A percentile compares a stretch with the other conserved stretches of the same genome.
Evolutionary conservation across 2,888 invertebrate genomes (phyloP).

Genomic region (Nephrocerus scutellatus): DNA sequence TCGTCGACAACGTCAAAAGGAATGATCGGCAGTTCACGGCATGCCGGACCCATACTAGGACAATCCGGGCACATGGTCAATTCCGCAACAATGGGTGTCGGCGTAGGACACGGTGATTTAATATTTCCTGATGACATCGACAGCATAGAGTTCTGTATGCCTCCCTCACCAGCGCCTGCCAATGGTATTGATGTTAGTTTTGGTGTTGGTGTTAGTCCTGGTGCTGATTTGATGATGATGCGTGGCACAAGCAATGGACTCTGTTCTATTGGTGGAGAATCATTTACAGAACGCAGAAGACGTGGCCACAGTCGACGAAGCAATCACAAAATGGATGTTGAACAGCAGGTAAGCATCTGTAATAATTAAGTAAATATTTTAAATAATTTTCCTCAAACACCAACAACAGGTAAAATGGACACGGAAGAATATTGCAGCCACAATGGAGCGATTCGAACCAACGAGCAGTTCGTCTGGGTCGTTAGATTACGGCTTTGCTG

Average conservation of each 20-base stretch:
- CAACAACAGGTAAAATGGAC: constrained; percentile 52
- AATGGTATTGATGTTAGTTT: constrained; percentile 29
- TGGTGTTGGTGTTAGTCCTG: constrained; percentile 18
- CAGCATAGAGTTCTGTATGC: constrained; percentile 45
- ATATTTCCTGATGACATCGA: constrained; percentile 46
- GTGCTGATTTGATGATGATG: constrained; percentile 31
- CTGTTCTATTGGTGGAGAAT: constrained; percentile 27
- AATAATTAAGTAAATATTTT: not conserved
- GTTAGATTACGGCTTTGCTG: constrained; percentile 43
- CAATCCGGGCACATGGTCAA: constrained; percentile 29
- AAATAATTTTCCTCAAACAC: not conserved
- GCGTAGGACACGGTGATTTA: constrained; percentile 35
- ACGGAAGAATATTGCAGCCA: constrained; percentile 58
- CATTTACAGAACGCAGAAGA: constrained; percentile 41
- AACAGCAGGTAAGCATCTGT: constrained; percentile 38
- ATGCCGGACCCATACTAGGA: constrained; percentile 20
- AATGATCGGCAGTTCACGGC: constrained; percentile 16
- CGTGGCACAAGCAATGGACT: constrained; percentile 16
- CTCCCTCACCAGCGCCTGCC: constrained; percentile 33
- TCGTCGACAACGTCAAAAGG: constrained; percentile 22
- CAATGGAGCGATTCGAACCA: constrained; percentile 60
- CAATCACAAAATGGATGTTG: constrained; percentile 45
- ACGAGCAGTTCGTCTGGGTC: constrained; percentile 37
- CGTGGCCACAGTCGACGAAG: constrained; percentile 42
- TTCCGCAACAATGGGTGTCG: constrained; percentile 29